These are phyloP conservation scores for Hormaphis cornu DNA, from an alignment of 1,140 invertebrate species.

Conservation along the genomic window DNA sequence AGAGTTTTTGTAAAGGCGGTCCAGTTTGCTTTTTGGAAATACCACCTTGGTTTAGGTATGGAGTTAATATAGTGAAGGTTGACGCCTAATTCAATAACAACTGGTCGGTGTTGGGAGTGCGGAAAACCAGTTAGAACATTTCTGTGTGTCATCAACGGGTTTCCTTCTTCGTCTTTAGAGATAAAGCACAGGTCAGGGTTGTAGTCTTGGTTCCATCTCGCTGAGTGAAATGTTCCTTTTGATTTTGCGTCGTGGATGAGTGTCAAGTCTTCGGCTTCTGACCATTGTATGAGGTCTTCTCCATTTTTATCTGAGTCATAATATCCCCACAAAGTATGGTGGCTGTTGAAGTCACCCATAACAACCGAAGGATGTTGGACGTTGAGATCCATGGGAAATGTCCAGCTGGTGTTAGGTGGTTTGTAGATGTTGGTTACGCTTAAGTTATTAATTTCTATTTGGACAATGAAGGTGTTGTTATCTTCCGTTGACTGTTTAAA, in stretches of 20 bases:
- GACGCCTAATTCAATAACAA: neutral
- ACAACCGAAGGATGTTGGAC: neutral
- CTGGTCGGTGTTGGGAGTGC: neutral
- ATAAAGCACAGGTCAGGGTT: conserved; percentile 4
- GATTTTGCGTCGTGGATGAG: conserved; percentile 19
- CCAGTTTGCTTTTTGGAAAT: conserved; percentile 20
- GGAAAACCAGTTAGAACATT: neutral
- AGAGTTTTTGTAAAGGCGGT: neutral
- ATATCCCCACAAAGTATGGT: conserved; percentile 4
- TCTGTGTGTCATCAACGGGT: neutral
- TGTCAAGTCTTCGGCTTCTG: neutral
- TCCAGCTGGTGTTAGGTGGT: neutral
- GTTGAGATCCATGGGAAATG: neutral
- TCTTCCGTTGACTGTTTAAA: neutral
- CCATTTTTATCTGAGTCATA: conserved; percentile 3
- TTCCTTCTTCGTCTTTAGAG: neutral
- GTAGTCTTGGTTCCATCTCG: conserved; percentile 10
- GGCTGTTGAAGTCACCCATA: conserved; percentile 6
- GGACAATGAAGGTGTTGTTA: neutral
- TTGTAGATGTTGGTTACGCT: conserved; percentile 11
- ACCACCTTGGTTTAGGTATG: neutral
- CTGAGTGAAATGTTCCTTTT: neutral
- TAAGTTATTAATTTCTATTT: conserved; percentile 10
- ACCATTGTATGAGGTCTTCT: neutral
- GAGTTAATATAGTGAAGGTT: neutral